Evolutionary conservation across 2,113 vertebrate species (phyloP).

Genomic region (Oryzias woworae): DNA sequence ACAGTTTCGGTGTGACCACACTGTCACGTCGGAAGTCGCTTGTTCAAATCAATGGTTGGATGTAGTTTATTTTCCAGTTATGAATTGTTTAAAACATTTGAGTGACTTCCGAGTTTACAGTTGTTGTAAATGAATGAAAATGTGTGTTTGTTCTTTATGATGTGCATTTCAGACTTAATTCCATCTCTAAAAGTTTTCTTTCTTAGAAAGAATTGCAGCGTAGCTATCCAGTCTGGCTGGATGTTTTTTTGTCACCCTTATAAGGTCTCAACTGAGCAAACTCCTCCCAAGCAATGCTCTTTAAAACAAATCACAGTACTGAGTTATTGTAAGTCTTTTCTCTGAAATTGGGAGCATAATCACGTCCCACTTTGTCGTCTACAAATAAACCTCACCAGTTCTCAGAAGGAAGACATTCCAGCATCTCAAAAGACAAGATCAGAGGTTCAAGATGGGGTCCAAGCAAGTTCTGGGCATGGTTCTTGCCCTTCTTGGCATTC

Average conservation of each 20-base stretch:
- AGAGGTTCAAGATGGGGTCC: conserved; percentile 56
- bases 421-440: background rate
- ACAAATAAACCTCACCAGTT: background rate
- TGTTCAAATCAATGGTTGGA: no score
- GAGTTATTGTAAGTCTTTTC: background rate
- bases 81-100: no score
- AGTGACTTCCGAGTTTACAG: no score
- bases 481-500: conserved; percentile 81
- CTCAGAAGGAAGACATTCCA: background rate
- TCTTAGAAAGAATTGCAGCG: background rate
- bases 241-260: conserved; percentile 34
- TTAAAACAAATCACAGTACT: background rate
- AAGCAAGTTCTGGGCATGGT: conserved; percentile 80
- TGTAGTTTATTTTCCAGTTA: no score
- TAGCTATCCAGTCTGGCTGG: conserved; percentile 25
- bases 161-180: background rate
- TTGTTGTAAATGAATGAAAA: no score
- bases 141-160: background rate
- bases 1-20: no score
- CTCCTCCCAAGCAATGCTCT: conserved; percentile 38
- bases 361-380: background rate
- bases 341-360: background rate
- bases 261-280: background rate
- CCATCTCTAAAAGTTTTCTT: conserved; percentile 1
- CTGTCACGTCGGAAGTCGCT: no score